phyloP scores from a whole-genome alignment of 2,888 invertebrate genomes.

The Branchipolynoe longqiensis region DNA sequence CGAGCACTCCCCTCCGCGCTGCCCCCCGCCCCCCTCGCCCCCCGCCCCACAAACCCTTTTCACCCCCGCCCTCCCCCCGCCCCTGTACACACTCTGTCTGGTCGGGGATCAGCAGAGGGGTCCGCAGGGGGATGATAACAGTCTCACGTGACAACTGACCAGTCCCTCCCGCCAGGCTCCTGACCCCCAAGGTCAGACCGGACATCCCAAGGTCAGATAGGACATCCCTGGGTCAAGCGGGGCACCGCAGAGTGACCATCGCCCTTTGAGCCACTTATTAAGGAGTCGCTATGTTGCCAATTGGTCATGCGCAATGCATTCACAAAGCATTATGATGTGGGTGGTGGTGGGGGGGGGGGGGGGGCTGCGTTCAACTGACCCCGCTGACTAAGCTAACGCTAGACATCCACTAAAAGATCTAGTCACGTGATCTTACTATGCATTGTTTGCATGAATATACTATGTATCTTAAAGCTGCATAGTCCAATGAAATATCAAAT shows the following conservation, averaged over 20 bases:
- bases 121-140: not conserved
- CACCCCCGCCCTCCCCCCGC: too few relatives aligned
- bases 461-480: not conserved
- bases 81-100: too few relatives aligned
- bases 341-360: too few relatives aligned
- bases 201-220: slow-evolving; percentile 34
- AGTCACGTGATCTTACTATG: not conserved
- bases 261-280: not conserved
- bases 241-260: slow-evolving; percentile 29
- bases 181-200: slow-evolving; percentile 41
- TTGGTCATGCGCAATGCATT: not conserved
- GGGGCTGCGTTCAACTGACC: too few relatives aligned
- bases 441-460: not conserved
- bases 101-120: too few relatives aligned
- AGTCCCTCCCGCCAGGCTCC: not conserved
- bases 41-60: too few relatives aligned
- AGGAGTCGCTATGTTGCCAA: not conserved
- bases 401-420: too few relatives aligned
- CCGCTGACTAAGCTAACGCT: too few relatives aligned
- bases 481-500: not conserved
- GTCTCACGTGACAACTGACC: slow-evolving; percentile 20
- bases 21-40: too few relatives aligned
- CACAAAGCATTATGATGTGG: too few relatives aligned
- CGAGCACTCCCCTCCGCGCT: too few relatives aligned
- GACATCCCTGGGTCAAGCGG: slow-evolving; percentile 33